These are phyloP conservation scores for Condylostylus longicornis DNA, from an alignment of 1,140 invertebrate genomes.

Conservation along the genomic window DNA sequence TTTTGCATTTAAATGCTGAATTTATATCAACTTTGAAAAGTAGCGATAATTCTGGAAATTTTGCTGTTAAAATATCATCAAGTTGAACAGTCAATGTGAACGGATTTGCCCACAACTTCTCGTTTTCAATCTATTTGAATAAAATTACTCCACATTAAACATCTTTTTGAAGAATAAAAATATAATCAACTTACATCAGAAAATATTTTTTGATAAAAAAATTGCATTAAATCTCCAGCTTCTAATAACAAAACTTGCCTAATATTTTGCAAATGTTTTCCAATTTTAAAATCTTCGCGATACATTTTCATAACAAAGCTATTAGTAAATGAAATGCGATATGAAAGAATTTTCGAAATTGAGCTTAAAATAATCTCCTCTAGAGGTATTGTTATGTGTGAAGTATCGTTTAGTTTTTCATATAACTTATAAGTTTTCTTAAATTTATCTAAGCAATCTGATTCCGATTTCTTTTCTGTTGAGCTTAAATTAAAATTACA, in stretches of 20 bases:
- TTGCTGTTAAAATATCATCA: slow-evolving; percentile 11
- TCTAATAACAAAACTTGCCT: slow-evolving; percentile 22
- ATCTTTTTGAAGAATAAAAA: not conserved
- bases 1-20: slow-evolving; percentile 8
- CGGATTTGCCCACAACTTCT: slow-evolving; percentile 14
- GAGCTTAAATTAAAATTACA: slow-evolving; percentile 5
- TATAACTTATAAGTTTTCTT: not conserved
- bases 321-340: slow-evolving; percentile 16
- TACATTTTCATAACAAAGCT: slow-evolving; percentile 20
- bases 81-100: slow-evolving; percentile 15
- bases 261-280: slow-evolving; percentile 17
- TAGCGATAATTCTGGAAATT: slow-evolving; percentile 10
- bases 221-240: slow-evolving; percentile 17
- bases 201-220: slow-evolving; percentile 22
- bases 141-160: not conserved
- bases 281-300: slow-evolving; percentile 13
- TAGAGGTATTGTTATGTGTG: slow-evolving; percentile 1
- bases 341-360: slow-evolving; percentile 10
- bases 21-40: slow-evolving; percentile 12
- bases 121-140: slow-evolving; percentile 16
- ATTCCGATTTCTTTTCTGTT: not conserved
- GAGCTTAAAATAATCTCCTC: slow-evolving; percentile 2
- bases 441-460: slow-evolving; percentile 4
- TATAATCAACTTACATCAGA: slow-evolving; percentile 5
- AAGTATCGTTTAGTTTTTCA: not conserved